Evolutionary conservation across 2,113 vertebrate species (phyloP).

Genomic region (Turdus rufiventris): DNA sequence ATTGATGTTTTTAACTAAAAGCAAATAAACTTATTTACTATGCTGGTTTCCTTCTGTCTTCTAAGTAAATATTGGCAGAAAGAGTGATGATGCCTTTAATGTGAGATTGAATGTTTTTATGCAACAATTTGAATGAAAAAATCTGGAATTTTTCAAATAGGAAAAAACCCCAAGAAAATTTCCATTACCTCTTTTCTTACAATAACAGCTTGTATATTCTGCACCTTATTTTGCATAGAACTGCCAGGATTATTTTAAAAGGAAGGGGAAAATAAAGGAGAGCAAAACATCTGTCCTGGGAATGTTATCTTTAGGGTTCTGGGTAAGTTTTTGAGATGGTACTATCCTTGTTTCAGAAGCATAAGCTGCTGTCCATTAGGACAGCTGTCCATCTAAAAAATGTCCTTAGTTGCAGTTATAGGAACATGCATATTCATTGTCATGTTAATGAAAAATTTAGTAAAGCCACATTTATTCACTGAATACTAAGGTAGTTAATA

Average conservation of each 20-base stretch:
- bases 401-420: neutral
- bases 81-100: neutral
- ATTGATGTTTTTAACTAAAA: neutral
- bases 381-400: neutral
- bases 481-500: neutral
- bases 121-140: neutral
- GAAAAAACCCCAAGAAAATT: neutral
- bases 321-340: neutral
- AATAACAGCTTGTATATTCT: neutral
- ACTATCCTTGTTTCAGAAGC: neutral
- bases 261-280: rapidly evolving
- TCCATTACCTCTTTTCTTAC: neutral
- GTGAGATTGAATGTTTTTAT: neutral
- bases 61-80: neutral
- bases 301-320: neutral
- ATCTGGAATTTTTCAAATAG: neutral
- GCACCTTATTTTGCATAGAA: neutral
- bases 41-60: neutral
- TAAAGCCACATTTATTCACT: neutral
- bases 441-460: neutral
- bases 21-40: neutral
- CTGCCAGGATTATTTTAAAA: neutral
- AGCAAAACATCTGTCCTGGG: neutral
- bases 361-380: neutral
- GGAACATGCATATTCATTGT: neutral